phyloP scores from a whole-genome alignment of 2,113 vertebrate genomes.

The Paramormyrops kingsleyae region DNA sequence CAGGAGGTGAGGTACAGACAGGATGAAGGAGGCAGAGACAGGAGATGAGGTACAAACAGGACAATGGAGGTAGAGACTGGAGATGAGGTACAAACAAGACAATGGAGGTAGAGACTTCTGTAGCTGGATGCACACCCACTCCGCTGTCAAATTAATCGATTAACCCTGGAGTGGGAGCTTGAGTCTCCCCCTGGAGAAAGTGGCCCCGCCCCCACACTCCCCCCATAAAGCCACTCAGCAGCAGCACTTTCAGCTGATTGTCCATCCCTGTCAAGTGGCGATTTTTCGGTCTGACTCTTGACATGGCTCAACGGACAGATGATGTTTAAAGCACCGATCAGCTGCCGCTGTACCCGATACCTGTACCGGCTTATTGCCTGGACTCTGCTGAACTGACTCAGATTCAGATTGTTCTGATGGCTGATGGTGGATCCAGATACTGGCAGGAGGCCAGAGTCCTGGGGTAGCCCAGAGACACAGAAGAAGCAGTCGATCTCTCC shows the following conservation, averaged over 20 bases:
- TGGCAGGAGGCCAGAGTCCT: background rate
- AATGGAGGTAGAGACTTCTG: background rate
- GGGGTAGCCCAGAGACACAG: background rate
- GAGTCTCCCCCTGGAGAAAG: background rate
- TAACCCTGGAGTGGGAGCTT: background rate
- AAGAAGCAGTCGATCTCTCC: background rate
- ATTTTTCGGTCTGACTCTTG: background rate
- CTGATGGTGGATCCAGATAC: background rate
- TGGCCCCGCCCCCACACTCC: background rate
- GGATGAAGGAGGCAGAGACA: background rate
- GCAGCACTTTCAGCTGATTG: background rate
- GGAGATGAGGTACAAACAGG: background rate
- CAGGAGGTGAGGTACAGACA: background rate
- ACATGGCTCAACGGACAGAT: background rate
- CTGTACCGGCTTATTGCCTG: background rate
- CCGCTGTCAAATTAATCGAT: background rate
- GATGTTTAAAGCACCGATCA: background rate
- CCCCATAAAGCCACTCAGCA: background rate
- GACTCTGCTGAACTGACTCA: background rate
- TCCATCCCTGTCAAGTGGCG: background rate
- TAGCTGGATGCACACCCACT: background rate
- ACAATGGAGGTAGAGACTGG: background rate
- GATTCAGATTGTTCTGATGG: background rate
- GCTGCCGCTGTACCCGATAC: background rate
- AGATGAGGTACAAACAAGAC: background rate